Base-by-base conservation (phyloP, 2,113 vertebrate species). In the Mola mola region DNA sequence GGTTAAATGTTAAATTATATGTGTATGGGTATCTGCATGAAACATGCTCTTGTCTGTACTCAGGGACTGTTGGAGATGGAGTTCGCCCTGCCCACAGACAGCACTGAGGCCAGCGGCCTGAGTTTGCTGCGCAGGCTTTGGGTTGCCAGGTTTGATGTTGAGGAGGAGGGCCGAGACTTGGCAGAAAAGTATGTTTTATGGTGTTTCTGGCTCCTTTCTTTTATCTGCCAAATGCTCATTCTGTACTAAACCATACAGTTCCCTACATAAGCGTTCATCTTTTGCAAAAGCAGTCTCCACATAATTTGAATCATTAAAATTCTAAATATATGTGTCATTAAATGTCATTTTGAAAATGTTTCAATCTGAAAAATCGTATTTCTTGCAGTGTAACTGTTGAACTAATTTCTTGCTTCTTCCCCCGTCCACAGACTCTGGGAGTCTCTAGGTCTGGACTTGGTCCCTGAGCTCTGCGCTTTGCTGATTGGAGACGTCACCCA, bases 51-150 rank as follows among this genome's bases (percentile, higher is more conserved):
- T 62, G 1, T 48, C 31, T 50, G 41, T 65, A 16, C 31, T 26
- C 68, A 99, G 97, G 97, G 97, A 4, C 87, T 99, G 88, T 85
- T 94, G 92, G 96, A 98, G 61, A 91, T 99, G 85, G 93, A 97
- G 71, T 91, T 98, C 90, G 96, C 98, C 10, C 85, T 99, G 26
- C 93, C 96, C n/a, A 93, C 93, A 0, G 96, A 98, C 66, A 91
- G 92, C 0, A 87, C 94, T 7, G 96, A 98, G 42, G 85, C 92
- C 56, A 93, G 92, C 0, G 97, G 96, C 8, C 70, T 98, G 76
- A 94, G 93, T 57, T 85, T 98, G 51, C 77, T 98, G 60, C 94
- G 93, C 40, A 92, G 97, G 38, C 93, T 99, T 64, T 99, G 97
- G 97, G 94, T 98, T 31, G 89, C 94, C 7, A 95, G 87, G 52